Percentiles rank a stretch among this genome's conserved stretches.
Conservation (phyloP, 1,140 invertebrate genomes). For the Nixonia krombeini region DNA sequence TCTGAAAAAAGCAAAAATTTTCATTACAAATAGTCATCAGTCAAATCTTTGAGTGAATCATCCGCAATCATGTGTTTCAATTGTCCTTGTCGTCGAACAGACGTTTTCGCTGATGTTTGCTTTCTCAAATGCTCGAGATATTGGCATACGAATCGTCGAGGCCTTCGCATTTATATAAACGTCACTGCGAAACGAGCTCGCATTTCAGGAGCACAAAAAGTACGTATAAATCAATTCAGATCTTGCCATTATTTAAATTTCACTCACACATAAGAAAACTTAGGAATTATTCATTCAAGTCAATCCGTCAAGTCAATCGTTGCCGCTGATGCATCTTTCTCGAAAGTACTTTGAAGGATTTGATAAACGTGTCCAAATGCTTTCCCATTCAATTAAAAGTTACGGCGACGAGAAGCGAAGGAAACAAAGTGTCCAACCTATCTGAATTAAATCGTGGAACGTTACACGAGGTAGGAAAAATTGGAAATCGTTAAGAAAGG, state of each 20-base stretch:
- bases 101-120: too few species aligned
- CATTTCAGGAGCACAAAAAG: not conserved
- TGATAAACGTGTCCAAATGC: too few species aligned
- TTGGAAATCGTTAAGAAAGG: constrained; percentile 33
- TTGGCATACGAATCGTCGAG: constrained; percentile 1
- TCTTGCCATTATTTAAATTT: not conserved
- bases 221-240: not conserved
- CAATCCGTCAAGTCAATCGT: too few species aligned
- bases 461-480: constrained; percentile 28
- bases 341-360: too few species aligned
- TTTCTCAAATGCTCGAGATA: not conserved
- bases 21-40: too few species aligned
- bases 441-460: constrained; percentile 29
- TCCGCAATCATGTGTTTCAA: too few species aligned
- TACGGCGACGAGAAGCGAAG: not conserved
- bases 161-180: not conserved
- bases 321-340: too few species aligned
- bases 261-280: too few species aligned
- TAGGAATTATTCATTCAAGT: too few species aligned
- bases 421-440: constrained; percentile 33
- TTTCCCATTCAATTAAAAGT: not conserved
- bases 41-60: too few species aligned
- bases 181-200: not conserved
- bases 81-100: too few species aligned
- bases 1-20: too few species aligned